Evolutionary conservation across 2,797 vertebrate genomes (phyloP), one percentile per base, ranked within the genome.

Genomic region (Sebastes goodei): DNA sequence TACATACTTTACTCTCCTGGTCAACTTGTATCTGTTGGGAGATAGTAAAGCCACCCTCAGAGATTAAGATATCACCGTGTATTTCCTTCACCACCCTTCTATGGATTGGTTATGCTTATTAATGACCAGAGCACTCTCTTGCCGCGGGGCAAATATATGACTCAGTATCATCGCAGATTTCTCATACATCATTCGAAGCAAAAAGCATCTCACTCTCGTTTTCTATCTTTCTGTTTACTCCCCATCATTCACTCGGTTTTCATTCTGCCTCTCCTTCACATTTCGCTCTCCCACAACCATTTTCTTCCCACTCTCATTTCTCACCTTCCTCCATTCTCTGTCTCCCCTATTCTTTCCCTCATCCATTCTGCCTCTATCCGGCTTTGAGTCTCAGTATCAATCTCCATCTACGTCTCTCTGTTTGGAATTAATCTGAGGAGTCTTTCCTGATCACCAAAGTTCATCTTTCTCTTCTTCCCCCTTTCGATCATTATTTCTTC

Each of bases 391-490:
- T 53, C 71, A 12, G 32, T 72, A 91, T 90, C 83, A 87, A 86
- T 89, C 91, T 89, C 83, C 83, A 91, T 93, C 83, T 81, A 25
- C 30, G 84, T 86, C 84, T 82, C 74, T 82, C 66, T 81, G 80
- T 89, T 90, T 84, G 82, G 83, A 84, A 88, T 87, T 86, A 78
- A 89, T 85, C 74, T 66, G 78, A 74, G 56, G 56, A 71, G 81
- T 79, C 76, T 82, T 85, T 88, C 85, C 77, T 83, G 83, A 90
- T 92, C 83, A 82, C 68, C 72, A 73, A 87, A 85, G 86, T 89
- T 84, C 83, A 81, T 88, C 82, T 82, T 74, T 81, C 78, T 76
- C 73, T 52, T 33, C 56, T 57, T 76, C 59, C 42, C 56, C 60
- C 76, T 82, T 59, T 70, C 66, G 17, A 73, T 85, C 68, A 77